A percentile compares a stretch with the other conserved stretches of the same genome.
phyloP scores from a whole-genome alignment of 2,113 vertebrate species.

The Pangasianodon hypophthalmus region DNA sequence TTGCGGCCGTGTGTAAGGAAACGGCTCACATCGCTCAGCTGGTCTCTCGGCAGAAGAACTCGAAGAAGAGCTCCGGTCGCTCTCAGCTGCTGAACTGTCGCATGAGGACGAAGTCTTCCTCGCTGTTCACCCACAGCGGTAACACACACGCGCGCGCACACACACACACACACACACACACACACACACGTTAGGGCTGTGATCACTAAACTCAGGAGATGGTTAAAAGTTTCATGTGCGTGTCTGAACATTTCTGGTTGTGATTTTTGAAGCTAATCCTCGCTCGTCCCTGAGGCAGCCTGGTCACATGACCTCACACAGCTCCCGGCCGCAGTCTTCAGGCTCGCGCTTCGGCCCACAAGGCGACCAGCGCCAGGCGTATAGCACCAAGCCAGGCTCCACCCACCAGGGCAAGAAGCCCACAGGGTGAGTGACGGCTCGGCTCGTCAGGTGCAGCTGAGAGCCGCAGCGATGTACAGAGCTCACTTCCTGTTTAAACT shows the following conservation, averaged over 20 bases:
- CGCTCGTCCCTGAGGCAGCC: conserved; percentile 85
- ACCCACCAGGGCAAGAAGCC: conserved; percentile 56
- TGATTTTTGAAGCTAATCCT: conserved; percentile 74
- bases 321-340: conserved; percentile 42
- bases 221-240: background rate
- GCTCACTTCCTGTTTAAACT: background rate
- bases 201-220: too few species aligned
- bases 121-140: conserved; percentile 79
- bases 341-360: conserved; percentile 53
- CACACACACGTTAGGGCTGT: background rate
- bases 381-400: conserved; percentile 59
- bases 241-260: background rate
- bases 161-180: background rate
- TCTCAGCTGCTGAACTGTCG: conserved; percentile 82
- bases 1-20: conserved; percentile 80
- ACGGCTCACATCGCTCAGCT: conserved; percentile 85
- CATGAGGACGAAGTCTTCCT: conserved; percentile 82
- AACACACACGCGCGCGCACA: conserved; percentile 42
- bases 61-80: conserved; percentile 75
- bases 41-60: conserved; percentile 82
- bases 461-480: background rate
- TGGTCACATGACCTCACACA: conserved; percentile 58
- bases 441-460: too few species aligned
- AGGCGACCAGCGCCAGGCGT: conserved; percentile 65
- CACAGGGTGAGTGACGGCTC: conserved; percentile 24